These are phyloP conservation scores for Aphelenchoides fujianensis DNA, from an alignment of 1,140 invertebrate species.

Conservation along the genomic window DNA sequence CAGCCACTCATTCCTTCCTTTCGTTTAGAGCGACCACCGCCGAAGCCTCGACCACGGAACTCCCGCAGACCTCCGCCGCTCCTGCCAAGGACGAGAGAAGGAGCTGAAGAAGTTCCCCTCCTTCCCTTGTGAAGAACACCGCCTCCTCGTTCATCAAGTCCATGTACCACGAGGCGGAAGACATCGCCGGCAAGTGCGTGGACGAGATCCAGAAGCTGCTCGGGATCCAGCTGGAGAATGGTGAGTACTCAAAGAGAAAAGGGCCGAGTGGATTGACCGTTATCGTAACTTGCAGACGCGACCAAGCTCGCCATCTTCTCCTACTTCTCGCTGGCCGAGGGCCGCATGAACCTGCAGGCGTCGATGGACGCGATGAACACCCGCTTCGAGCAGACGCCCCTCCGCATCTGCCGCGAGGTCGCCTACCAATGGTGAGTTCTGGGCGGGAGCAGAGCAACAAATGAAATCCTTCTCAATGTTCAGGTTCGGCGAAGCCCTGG, in stretches of 20 bases:
- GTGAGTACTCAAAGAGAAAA: background rate
- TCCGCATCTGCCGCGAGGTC: background rate
- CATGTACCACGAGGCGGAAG: background rate
- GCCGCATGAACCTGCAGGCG: background rate
- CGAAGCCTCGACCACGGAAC: too few species aligned
- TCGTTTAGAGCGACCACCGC: too few species aligned
- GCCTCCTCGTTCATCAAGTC: too few species aligned
- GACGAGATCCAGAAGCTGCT: background rate
- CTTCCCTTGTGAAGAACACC: too few species aligned
- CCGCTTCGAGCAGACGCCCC: background rate
- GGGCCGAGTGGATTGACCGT: background rate
- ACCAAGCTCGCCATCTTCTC: background rate
- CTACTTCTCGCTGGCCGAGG: background rate
- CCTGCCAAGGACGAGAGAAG: too few species aligned
- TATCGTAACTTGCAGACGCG: background rate
- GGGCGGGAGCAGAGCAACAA: too few species aligned
- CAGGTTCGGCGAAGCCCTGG: background rate
- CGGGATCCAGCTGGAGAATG: background rate
- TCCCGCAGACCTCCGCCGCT: too few species aligned
- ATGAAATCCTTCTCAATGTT: too few species aligned
- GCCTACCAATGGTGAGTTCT: background rate
- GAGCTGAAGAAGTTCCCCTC: too few species aligned
- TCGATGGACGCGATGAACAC: background rate
- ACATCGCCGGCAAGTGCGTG: background rate
- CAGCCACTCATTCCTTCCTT: too few species aligned